These are phyloP conservation scores for Chloropsis cyanopogon DNA, from an alignment of 2,113 vertebrate species.

Conservation along the genomic window DNA sequence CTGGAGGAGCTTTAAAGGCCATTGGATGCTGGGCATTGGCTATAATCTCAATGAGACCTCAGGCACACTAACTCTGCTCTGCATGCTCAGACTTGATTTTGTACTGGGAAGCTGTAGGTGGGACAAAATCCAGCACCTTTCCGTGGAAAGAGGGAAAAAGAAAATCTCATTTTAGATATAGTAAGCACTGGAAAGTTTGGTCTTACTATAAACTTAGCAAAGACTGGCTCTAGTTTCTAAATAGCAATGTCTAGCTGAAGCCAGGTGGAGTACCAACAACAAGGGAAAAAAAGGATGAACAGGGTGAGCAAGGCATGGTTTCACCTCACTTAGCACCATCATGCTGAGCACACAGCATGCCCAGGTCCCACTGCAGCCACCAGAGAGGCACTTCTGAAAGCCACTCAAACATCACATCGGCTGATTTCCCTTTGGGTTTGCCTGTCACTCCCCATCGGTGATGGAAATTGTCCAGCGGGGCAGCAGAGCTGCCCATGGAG, in stretches of 20 bases:
- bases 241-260: background rate
- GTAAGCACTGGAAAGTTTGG: background rate
- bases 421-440: background rate
- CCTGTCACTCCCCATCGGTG: background rate
- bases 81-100: background rate
- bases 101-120: background rate
- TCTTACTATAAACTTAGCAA: background rate
- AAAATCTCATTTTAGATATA: background rate
- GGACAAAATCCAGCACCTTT: background rate
- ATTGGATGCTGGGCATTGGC: background rate
- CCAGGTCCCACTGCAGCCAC: background rate
- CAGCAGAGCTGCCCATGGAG: background rate
- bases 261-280: background rate
- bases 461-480: background rate
- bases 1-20: background rate
- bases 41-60: background rate
- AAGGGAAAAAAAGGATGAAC: background rate
- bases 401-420: rapidly evolving
- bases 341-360: background rate
- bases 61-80: background rate
- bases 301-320: background rate
- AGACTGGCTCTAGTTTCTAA: background rate
- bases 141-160: background rate
- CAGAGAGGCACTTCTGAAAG: background rate
- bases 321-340: background rate